Base-by-base conservation (phyloP, 2,113 vertebrate genomes). In the Osmerus mordax region DNA sequence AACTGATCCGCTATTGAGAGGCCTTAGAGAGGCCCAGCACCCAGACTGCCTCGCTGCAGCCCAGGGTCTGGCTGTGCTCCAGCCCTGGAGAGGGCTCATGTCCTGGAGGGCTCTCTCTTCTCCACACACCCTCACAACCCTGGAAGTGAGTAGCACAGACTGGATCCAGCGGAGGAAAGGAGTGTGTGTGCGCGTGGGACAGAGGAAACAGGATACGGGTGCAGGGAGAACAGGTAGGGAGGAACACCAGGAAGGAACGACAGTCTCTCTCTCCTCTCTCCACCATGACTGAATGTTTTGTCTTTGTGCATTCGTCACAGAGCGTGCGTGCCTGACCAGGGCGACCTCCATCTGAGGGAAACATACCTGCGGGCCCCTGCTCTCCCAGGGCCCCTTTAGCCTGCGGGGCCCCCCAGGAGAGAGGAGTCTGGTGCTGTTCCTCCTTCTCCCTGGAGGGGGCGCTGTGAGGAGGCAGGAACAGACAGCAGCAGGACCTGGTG, bases 401-500 rank as follows among this genome's bases (percentile, higher is more conserved):
- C 0, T 92, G 89, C 0, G 86, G 81, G 18, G 91, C 89, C 59
- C 94, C 94, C 94, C 90, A 91, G 78, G 80, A 52, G 88, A 81
- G 29, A 32, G 29, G 29, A 32, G 29, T 32, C 29, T 32, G 29
- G 29, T 32, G 29, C 29, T 32, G 29, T 32, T 32, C 4, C 29
- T 32, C 29, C 29, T 32, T 32, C 29, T 3, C 53, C 69, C 29
- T 63, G 78, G 11, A 72, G 1, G 69, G 79, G 77, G 64, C 76
- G 78, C 67, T 90, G 88, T 19, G 84, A 78, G 25, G 87, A 78
- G 0, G 68, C 78, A 0, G 92, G 86, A 9, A 74, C 78, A 0
- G 88, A 76, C 47, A 97, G 89, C 65, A 89, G 74, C 2, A 94
- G 93, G 73, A 99, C 94, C 97, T 99, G 81, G 15, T n/a, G 15